Conservation (phyloP, 1,140 invertebrate genomes). For the Solen grandis region DNA sequence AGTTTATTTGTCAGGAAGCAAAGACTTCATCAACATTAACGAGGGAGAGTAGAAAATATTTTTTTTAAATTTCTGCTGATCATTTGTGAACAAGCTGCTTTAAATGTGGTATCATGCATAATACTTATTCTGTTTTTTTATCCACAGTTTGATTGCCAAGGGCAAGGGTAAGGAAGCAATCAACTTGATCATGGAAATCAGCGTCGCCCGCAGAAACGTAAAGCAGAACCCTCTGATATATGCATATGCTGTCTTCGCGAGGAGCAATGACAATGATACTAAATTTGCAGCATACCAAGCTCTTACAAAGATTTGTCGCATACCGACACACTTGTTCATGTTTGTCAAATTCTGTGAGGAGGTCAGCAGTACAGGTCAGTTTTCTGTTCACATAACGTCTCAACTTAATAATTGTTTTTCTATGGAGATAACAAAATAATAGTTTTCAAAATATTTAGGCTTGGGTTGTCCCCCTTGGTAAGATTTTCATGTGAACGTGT, state of each 20-base stretch:
- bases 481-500: no score
- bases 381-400: no score
- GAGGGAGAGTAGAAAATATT: not conserved
- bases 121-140: not conserved
- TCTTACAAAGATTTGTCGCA: constrained; percentile 76
- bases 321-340: constrained; percentile 80
- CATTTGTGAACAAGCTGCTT: not conserved
- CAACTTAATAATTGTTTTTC: no score
- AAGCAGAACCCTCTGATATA: constrained; percentile 75
- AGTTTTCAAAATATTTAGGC: no score
- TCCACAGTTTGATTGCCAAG: constrained; percentile 66
- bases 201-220: constrained; percentile 73
- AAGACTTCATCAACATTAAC: not conserved
- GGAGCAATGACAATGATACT: constrained; percentile 62
- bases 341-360: constrained; percentile 75
- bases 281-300: constrained; percentile 67
- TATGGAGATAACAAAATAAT: no score
- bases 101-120: not conserved
- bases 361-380: constrained; percentile 24
- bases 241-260: constrained; percentile 77
- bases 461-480: no score
- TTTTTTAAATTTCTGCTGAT: constrained; percentile 35
- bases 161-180: constrained; percentile 74
- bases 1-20: not conserved
- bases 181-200: constrained; percentile 71